phyloP scores from a whole-genome alignment of 2,888 invertebrate genomes.

The Limnephilus rhombicus region DNA sequence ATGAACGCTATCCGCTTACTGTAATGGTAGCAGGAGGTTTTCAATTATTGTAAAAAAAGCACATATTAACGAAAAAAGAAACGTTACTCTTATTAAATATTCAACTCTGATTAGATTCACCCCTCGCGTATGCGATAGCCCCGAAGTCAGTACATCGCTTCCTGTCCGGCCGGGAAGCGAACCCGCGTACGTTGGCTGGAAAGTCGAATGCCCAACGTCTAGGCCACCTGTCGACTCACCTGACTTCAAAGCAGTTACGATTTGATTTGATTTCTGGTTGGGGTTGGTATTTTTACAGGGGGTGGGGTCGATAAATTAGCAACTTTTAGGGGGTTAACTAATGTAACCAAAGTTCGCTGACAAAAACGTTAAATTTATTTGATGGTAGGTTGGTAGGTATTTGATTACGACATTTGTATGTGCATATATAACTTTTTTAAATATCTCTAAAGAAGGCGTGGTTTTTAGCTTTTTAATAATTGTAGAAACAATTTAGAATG shows the following conservation, averaged over 20 bases:
- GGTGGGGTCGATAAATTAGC: conserved; percentile 56
- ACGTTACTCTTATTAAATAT: conserved; percentile 47
- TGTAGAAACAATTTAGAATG: background rate
- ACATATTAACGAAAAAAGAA: conserved; percentile 16
- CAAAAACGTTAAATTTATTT: background rate
- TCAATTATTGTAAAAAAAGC: background rate
- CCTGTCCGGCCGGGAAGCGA: conserved; percentile 47
- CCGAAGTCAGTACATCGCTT: conserved; percentile 46
- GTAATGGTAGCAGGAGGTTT: too few relatives aligned
- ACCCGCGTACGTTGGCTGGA: conserved; percentile 27
- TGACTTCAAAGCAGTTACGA: conserved; percentile 53
- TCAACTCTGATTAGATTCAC: conserved; percentile 62
- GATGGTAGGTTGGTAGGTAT: too few relatives aligned
- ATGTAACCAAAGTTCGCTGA: background rate
- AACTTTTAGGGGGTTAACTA: conserved; percentile 46
- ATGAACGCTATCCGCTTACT: too few relatives aligned
- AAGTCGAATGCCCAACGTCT: conserved; percentile 56
- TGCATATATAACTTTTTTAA: too few relatives aligned
- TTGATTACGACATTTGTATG: too few relatives aligned
- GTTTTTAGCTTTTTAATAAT: background rate
- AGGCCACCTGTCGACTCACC: conserved; percentile 64
- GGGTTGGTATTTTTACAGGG: conserved; percentile 26
- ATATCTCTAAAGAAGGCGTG: too few relatives aligned
- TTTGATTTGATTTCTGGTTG: conserved; percentile 63
- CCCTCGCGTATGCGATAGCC: conserved; percentile 32